Evolutionary conservation across 2,797 vertebrate genomes (phyloP).

Genomic region (Heteromormyrus szaboi): DNA sequence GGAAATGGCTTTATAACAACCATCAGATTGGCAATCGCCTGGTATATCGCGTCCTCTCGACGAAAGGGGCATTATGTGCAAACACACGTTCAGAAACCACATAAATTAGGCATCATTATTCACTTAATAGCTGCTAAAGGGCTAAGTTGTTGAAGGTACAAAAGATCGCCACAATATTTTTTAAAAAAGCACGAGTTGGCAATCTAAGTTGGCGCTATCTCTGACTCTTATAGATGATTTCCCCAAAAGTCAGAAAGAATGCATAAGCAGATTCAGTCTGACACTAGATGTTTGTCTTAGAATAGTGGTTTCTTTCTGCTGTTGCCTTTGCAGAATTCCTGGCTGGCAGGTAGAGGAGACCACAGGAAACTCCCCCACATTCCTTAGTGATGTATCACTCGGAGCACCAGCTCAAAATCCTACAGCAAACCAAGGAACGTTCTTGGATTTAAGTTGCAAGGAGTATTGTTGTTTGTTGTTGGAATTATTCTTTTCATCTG

Average conservation of each 20-base stretch:
- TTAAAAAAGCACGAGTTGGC: not conserved
- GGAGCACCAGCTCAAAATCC: not conserved
- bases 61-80: not conserved
- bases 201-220: not conserved
- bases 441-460: conserved; percentile 10
- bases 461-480: conserved; percentile 24
- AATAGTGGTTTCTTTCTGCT: conserved; percentile 50
- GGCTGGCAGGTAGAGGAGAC: conserved; percentile 57
- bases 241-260: conserved; percentile 57
- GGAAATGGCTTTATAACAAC: not conserved
- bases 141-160: not conserved
- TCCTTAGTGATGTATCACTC: conserved; percentile 46
- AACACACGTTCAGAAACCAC: not conserved
- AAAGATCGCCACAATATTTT: not conserved
- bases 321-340: conserved; percentile 47
- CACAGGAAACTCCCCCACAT: conserved; percentile 55
- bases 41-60: not conserved
- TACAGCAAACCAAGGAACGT: conserved; percentile 11
- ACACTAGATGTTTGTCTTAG: conserved; percentile 51
- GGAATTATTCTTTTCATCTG: conserved; percentile 12
- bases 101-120: not conserved
- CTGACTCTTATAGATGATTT: conserved; percentile 36
- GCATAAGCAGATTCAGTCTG: conserved; percentile 51
- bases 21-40: not conserved
- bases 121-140: not conserved